Evolutionary conservation across 1,140 invertebrate genomes (phyloP).

Genomic region (Phortica variegata): DNA sequence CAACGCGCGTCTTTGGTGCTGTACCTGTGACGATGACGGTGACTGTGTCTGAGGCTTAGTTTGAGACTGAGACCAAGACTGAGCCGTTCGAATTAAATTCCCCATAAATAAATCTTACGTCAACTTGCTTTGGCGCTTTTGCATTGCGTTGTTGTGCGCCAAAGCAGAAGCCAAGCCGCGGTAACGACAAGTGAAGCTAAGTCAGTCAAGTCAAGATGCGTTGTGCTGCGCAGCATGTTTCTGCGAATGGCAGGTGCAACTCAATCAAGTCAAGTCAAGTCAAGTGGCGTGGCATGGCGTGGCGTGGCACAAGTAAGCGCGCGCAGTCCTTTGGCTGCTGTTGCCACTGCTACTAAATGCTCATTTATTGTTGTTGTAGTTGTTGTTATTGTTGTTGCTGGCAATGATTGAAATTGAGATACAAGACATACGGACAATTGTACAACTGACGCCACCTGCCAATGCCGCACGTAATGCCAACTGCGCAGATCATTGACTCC

Average conservation of each 20-base stretch:
- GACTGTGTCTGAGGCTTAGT: constrained; percentile 5
- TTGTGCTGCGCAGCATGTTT: constrained; percentile 47
- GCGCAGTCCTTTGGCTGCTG: no score
- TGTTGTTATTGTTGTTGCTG: not conserved
- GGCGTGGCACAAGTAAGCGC: no score
- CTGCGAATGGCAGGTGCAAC: constrained; percentile 56
- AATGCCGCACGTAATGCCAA: no score
- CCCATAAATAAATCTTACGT: constrained; percentile 46
- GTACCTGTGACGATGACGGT: constrained; percentile 3
- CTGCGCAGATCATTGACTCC: no score
- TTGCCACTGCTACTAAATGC: no score
- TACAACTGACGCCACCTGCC: no score
- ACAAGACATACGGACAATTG: no score
- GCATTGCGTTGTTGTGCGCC: not conserved
- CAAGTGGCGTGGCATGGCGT: no score
- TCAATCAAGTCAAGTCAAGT: constrained; percentile 28
- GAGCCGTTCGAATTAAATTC: constrained; percentile 27
- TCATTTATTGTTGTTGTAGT: not conserved
- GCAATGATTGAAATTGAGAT: no score
- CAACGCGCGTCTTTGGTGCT: no score
- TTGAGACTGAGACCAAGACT: not conserved
- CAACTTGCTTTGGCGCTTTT: constrained; percentile 1
- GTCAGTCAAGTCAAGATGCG: no score
- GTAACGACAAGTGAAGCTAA: no score
- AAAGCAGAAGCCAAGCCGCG: constrained; percentile 4